phyloP scores from a whole-genome alignment of 1,140 invertebrate species.

The Muscidifurax raptorellus region DNA sequence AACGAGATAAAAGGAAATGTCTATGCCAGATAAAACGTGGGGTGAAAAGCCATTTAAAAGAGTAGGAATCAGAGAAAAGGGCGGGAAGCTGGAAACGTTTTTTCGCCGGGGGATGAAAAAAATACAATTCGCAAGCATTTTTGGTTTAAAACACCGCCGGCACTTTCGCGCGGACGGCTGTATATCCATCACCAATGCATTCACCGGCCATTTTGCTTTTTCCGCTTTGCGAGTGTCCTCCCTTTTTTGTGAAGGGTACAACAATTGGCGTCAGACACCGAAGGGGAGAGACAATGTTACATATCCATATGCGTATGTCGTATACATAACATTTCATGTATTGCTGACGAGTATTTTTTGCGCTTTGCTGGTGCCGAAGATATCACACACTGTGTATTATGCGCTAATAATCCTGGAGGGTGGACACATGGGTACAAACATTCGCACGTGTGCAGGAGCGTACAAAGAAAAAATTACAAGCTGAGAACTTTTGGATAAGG shows the following conservation, averaged over 20 bases:
- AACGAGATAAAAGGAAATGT: constrained; percentile 10
- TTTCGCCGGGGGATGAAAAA: neutral
- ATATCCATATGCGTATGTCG: constrained; percentile 10
- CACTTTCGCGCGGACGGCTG: constrained; percentile 47
- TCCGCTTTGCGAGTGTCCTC: constrained; percentile 37
- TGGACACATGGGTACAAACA: constrained; percentile 5
- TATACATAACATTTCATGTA: constrained; percentile 18
- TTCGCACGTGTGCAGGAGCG: neutral
- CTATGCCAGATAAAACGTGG: neutral
- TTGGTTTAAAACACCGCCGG: constrained; percentile 5
- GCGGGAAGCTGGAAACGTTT: neutral
- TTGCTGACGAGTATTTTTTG: neutral
- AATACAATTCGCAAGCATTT: constrained; percentile 35
- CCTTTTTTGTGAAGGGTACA: neutral
- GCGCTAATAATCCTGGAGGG: constrained; percentile 1
- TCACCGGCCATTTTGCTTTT: constrained; percentile 29
- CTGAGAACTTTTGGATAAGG: constrained; percentile 18
- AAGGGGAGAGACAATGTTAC: constrained; percentile 63
- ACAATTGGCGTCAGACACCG: neutral
- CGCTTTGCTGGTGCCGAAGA: constrained; percentile 5
- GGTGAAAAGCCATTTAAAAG: neutral
- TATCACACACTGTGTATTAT: constrained; percentile 17
- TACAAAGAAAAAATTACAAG: constrained; percentile 19
- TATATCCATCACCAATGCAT: constrained; percentile 67
- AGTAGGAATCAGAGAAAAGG: neutral